Conservation (phyloP, 2,888 invertebrate species). For the Litoditis marina region DNA sequence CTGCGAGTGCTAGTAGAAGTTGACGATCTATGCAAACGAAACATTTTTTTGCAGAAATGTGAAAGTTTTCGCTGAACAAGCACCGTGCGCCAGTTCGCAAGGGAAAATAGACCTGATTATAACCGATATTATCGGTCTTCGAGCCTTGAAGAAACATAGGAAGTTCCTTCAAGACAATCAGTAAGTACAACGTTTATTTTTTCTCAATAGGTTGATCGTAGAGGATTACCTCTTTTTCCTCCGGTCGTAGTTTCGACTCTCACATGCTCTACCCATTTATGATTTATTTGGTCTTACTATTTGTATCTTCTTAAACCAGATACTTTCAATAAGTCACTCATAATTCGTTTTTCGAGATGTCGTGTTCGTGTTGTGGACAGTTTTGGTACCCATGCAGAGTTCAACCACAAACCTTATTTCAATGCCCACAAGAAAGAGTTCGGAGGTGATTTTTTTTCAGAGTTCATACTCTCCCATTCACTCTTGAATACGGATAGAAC, state of each 20-base stretch:
- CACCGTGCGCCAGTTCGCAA: conserved; percentile 21
- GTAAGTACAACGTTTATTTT: no score
- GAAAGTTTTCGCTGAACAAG: conserved; percentile 11
- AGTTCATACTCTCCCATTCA: no score
- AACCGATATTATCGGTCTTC: conserved; percentile 65
- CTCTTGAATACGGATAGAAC: no score
- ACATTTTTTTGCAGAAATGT: conserved; percentile 18
- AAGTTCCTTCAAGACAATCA: conserved; percentile 23
- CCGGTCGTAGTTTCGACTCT: no score
- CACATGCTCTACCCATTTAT: no score
- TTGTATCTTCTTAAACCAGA: no score
- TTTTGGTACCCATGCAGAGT: conserved; percentile 66
- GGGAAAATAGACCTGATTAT: conserved; percentile 63
- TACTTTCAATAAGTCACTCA: background rate
- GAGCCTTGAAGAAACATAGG: conserved; percentile 63
- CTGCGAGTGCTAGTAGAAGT: no score
- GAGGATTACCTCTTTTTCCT: background rate
- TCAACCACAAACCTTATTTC: conserved; percentile 63
- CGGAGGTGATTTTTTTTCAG: conserved; percentile 54
- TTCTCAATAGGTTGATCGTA: background rate
- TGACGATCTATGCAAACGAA: no score
- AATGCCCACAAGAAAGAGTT: conserved; percentile 51
- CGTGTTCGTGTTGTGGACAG: conserved; percentile 65
- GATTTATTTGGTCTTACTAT: no score
- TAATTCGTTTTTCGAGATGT: conserved; percentile 60